These are phyloP conservation scores for Kryphioiulus occultus DNA, from an alignment of 2,888 invertebrate genomes.

Conservation along the genomic window DNA sequence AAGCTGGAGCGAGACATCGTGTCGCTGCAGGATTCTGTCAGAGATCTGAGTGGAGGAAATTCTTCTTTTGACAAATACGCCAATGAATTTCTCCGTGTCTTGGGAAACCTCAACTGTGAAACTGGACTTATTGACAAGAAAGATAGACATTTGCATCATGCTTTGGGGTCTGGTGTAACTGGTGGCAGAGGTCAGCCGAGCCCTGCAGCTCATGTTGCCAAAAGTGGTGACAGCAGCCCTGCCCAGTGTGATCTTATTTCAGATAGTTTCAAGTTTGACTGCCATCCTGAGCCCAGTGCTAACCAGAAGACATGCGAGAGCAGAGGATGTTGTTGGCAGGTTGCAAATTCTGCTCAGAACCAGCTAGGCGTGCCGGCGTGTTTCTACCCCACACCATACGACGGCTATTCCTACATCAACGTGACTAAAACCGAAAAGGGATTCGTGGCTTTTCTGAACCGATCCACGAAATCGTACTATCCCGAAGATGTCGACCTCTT, in stretches of 20 bases:
- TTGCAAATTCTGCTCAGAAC: not conserved
- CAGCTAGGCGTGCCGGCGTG: constrained; percentile 72
- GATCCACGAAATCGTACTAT: constrained; percentile 70
- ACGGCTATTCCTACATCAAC: constrained; percentile 72
- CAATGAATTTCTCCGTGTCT: not conserved
- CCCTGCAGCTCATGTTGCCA: not conserved
- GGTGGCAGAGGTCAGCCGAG: not conserved
- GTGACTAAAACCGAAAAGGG: constrained; percentile 71
- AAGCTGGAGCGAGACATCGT: not conserved
- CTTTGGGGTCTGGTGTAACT: no score
- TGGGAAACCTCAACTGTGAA: not conserved
- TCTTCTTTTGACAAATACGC: not conserved
- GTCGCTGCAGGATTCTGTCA: not conserved
- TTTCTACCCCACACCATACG: constrained; percentile 74
- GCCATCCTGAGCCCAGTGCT: constrained; percentile 71
- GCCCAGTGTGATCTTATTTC: constrained; percentile 49
- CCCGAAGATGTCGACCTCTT: constrained; percentile 71
- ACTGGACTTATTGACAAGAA: not conserved
- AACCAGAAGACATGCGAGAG: constrained; percentile 68
- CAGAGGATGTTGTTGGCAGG: constrained; percentile 76
- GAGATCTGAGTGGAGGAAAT: not conserved
- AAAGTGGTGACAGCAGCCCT: not conserved
- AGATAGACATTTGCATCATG: no score
- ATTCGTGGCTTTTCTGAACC: constrained; percentile 68
- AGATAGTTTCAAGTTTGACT: constrained; percentile 71